Conservation (phyloP, 2,113 vertebrate species). For the Struthidea cinerea region DNA sequence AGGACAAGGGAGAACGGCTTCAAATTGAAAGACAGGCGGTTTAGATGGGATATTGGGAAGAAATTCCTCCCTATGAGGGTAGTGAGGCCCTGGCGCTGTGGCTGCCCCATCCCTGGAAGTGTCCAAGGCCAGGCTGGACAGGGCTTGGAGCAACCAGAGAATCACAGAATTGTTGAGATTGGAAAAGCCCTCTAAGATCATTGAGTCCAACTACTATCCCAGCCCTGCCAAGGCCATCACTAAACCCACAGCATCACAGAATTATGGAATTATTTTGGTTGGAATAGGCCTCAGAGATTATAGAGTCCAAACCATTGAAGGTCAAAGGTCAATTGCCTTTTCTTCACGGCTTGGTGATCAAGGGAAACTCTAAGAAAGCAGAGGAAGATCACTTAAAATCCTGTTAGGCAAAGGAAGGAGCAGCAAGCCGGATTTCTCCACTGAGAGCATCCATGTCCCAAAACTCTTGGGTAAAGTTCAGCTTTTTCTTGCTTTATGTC, state of each 20-base stretch:
- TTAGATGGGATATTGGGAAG: background rate
- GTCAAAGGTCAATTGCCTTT: background rate
- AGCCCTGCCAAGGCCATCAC: background rate
- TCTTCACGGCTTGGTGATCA: background rate
- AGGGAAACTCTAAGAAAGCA: background rate
- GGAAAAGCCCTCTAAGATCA: background rate
- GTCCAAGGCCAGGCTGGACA: background rate
- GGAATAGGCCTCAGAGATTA: background rate
- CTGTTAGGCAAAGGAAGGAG: background rate
- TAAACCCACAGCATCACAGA: background rate
- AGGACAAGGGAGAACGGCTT: background rate
- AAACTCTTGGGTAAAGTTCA: background rate
- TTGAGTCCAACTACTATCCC: background rate
- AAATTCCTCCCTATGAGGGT: background rate
- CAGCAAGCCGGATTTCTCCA: background rate
- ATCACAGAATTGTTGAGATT: background rate
- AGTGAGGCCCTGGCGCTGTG: background rate
- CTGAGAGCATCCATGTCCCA: rapidly evolving
- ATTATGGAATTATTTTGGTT: rapidly evolving
- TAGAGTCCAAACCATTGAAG: background rate
- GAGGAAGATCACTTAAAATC: background rate
- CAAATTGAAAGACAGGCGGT: background rate
- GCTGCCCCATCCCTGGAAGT: background rate
- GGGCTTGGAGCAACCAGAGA: background rate
- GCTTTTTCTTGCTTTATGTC: background rate